Conservation (phyloP, 2,888 invertebrate species). For the Eristalinus sepulchralis region DNA sequence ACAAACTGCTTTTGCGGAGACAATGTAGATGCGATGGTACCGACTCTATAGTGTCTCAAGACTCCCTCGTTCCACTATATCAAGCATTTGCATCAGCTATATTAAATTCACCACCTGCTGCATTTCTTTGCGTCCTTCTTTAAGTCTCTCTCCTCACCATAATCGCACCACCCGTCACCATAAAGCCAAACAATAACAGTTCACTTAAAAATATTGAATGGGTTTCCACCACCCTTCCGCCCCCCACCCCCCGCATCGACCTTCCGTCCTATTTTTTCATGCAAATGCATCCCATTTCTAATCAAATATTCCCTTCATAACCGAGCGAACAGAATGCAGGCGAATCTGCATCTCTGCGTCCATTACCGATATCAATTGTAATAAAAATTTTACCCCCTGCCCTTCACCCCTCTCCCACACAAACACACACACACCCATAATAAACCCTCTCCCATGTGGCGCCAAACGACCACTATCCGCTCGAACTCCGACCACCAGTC, state of each 20-base stretch:
- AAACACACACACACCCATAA: constrained; percentile 48
- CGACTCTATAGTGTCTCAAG: background rate
- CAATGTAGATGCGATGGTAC: background rate
- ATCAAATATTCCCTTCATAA: constrained; percentile 59
- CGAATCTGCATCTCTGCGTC: constrained; percentile 48
- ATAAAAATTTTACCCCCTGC: constrained; percentile 55
- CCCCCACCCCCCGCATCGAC: too few relatives aligned
- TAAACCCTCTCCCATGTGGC: constrained; percentile 59
- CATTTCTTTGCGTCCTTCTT: constrained; percentile 10
- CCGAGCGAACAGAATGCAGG: constrained; percentile 8
- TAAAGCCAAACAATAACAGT: constrained; percentile 53
- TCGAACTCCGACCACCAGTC: constrained; percentile 39
- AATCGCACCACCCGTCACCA: background rate
- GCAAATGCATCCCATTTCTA: constrained; percentile 41
- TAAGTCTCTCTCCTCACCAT: background rate
- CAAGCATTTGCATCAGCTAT: constrained; percentile 22
- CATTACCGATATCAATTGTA: constrained; percentile 63
- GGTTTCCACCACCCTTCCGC: constrained; percentile 27
- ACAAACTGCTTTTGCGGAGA: background rate
- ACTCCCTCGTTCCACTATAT: background rate
- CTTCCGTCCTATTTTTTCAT: constrained; percentile 28
- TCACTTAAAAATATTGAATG: constrained; percentile 59
- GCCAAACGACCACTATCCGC: constrained; percentile 2
- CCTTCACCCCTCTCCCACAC: background rate
- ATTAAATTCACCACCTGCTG: constrained; percentile 61